Evolutionary conservation across 2,888 invertebrate genomes (phyloP).

Genomic region (Nymphalis polychloros): DNA sequence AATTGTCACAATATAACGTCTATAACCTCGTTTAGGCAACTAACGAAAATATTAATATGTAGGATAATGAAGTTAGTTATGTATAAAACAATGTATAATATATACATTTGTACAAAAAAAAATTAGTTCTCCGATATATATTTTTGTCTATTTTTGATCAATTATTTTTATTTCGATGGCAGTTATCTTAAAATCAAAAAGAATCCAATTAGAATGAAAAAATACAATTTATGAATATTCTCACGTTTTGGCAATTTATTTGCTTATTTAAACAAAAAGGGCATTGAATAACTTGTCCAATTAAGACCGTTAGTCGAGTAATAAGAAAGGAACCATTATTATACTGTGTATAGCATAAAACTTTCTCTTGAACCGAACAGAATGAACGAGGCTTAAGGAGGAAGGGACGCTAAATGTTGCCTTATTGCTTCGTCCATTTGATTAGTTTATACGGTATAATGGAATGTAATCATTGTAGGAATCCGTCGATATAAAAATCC

Average conservation of each 20-base stretch:
- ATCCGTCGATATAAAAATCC: too few species aligned
- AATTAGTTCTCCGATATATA: not conserved
- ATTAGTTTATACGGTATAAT: not conserved
- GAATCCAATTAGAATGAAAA: constrained; percentile 14
- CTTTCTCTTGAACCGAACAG: not conserved
- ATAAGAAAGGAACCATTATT: constrained; percentile 22
- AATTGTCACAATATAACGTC: too few species aligned
- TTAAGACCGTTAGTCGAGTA: constrained; percentile 18
- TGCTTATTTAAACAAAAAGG: constrained; percentile 26
- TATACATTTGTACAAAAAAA: not conserved
- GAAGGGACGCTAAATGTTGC: not conserved
- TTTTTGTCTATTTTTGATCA: not conserved
- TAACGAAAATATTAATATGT: too few species aligned
- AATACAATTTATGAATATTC: constrained; percentile 5
- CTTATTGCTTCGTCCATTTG: constrained; percentile 2
- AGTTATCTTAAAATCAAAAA: not conserved
- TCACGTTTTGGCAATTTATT: constrained; percentile 16
- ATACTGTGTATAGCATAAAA: constrained; percentile 16
- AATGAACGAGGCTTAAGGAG: not conserved
- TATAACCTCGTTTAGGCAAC: too few species aligned
- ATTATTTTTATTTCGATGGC: not conserved
- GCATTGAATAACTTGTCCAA: constrained; percentile 22
- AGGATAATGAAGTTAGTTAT: too few species aligned
- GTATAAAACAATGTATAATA: too few species aligned
- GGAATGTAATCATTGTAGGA: not conserved